phyloP scores from a whole-genome alignment of 2,888 invertebrate species.

The Leptinotarsa juncta region DNA sequence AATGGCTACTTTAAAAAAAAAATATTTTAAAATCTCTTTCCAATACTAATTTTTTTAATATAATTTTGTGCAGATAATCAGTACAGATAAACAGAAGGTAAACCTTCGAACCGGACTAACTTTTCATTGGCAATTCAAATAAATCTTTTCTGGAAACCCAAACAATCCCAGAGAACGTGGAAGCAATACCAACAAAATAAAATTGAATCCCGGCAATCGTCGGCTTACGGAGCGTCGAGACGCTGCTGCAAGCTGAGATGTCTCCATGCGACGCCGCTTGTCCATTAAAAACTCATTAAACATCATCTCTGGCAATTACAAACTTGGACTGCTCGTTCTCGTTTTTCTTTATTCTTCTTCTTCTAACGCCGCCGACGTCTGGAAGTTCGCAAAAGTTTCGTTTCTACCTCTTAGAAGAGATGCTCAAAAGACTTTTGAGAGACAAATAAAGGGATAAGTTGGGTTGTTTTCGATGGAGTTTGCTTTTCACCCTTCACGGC shows the following conservation, averaged over 20 bases:
- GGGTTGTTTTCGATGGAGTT: conserved; percentile 39
- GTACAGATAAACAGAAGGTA: background rate
- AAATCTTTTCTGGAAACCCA: conserved; percentile 24
- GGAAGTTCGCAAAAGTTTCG: conserved; percentile 21
- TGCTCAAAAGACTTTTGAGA: conserved; percentile 3
- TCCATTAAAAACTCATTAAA: conserved; percentile 78
- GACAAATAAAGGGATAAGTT: conserved; percentile 34
- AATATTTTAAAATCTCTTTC: no score
- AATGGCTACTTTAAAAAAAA: no score
- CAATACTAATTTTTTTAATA: no score
- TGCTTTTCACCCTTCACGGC: background rate
- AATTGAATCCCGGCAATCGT: conserved; percentile 49
- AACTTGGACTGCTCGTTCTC: conserved; percentile 58
- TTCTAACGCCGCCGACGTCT: conserved; percentile 22
- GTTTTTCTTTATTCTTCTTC: conserved; percentile 28
- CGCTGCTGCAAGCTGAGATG: conserved; percentile 11
- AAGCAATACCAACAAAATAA: conserved; percentile 28
- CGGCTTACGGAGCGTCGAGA: conserved; percentile 11
- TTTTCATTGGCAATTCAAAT: conserved; percentile 19
- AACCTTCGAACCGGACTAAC: conserved; percentile 3
- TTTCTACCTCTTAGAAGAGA: conserved; percentile 7
- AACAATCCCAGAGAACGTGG: conserved; percentile 32
- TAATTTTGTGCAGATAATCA: no score
- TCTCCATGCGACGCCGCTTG: conserved; percentile 53
- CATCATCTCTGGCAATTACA: conserved; percentile 75